A percentile compares a stretch with the other conserved stretches of the same genome.
Conservation (phyloP, 2,888 invertebrate genomes). For the Reticulitermes lucifugus region DNA sequence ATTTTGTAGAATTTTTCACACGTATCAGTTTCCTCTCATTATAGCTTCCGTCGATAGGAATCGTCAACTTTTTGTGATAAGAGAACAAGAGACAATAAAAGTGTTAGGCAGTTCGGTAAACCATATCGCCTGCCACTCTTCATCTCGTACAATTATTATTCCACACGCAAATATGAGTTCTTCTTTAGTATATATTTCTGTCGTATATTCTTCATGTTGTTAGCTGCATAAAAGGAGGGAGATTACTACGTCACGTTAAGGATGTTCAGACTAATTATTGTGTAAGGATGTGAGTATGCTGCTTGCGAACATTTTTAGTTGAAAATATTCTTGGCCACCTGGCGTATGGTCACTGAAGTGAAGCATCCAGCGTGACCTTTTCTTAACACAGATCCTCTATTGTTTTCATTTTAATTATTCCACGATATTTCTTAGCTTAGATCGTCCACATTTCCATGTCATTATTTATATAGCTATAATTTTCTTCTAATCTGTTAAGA, state of each 20-base stretch:
- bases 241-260: neutral
- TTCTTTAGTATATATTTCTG: neutral
- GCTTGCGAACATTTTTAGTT: conserved; percentile 8
- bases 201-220: neutral
- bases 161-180: conserved; percentile 29
- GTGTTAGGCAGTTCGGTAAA: conserved; percentile 29
- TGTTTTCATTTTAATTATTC: conserved; percentile 14
- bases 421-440: neutral
- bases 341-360: conserved; percentile 35
- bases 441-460: neutral
- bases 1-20: no score
- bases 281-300: neutral
- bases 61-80: neutral
- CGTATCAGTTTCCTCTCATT: no score
- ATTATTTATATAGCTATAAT: no score
- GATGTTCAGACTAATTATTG: conserved; percentile 19
- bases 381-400: conserved; percentile 28
- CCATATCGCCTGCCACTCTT: conserved; percentile 27
- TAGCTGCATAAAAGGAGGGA: neutral
- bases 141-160: neutral
- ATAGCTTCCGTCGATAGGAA: conserved; percentile 25
- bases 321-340: conserved; percentile 32
- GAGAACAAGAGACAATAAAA: neutral
- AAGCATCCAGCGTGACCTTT: neutral
- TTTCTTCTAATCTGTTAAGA: no score